Evolutionary conservation across 2,888 invertebrate species (phyloP), one percentile per base, ranked within the genome.

Genomic region (Zhuqinia jingwanae): DNA sequence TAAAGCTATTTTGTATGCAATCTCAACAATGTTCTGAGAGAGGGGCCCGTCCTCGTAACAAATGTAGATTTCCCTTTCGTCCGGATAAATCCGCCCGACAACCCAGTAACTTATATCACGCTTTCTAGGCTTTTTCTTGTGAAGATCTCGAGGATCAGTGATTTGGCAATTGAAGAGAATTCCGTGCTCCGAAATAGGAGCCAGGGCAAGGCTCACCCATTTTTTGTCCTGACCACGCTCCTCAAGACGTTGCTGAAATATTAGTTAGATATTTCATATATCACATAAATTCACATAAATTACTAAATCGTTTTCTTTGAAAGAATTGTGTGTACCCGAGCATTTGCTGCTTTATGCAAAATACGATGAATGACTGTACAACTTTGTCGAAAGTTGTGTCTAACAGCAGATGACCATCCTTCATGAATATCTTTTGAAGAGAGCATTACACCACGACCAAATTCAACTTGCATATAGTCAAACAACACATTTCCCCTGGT

Each of bases 391-490:
- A 91, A 91, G 70, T 90, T 90, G 60, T 88, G 86, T 10, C 90
- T 47, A n/a, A 91, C 87, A 13, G 87, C 87, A 10, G 88, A 60
- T 75, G 83, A 82, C 47, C 88, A 87, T 10, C 85, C 85, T 50
- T 80, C 73, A 15, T 78, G 73, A 2, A 85, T 73, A 47, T 87
- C 85, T 25, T 79, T 80, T 0, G 89, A 85, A 1, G 82, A 77
- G 0, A 91, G 68, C 53, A 91, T 58, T 10, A 90, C 80, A 13
- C 90, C 89, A 10, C 89, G 87, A 2, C 91, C 91, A 75, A 88
- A 87, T 45, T 91, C 90, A n/a, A 91, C 77, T 87, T 90, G 90
- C 25, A 91, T 79, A 68, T 89, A 91, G 77, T 89, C 89, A 82
- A 88, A 89, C 17, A 91, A 79, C 17, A 89, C 70, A 42, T 89